Conservation (phyloP, 2,113 vertebrate genomes). For the Rhinogobius similis region DNA sequence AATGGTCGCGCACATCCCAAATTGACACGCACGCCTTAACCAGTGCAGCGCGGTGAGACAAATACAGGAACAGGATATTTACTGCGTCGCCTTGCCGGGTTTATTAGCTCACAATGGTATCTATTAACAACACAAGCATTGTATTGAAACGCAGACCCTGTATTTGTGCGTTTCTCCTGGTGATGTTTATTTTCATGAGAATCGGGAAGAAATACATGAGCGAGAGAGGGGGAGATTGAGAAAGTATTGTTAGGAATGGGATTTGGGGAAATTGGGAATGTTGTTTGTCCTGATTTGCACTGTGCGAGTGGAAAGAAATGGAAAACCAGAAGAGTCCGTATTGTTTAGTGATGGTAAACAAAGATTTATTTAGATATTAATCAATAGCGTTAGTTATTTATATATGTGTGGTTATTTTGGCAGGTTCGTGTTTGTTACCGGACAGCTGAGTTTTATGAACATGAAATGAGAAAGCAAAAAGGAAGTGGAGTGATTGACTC, state of each 20-base stretch:
- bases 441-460: too few relatives aligned
- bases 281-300: conserved; percentile 13
- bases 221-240: conserved; percentile 22
- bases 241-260: not conserved
- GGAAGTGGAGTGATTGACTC: too few relatives aligned
- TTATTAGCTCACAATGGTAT: conserved; percentile 63
- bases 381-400: too few relatives aligned
- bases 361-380: not conserved
- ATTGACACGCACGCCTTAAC: conserved; percentile 4
- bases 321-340: too few relatives aligned
- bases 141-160: conserved; percentile 22
- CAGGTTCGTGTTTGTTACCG: too few relatives aligned
- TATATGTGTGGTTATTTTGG: too few relatives aligned
- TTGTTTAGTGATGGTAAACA: not conserved
- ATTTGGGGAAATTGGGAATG: not conserved
- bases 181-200: conserved; percentile 38
- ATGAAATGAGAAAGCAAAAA: too few relatives aligned
- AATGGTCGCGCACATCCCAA: conserved; percentile 3
- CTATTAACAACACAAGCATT: conserved; percentile 33
- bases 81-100: conserved; percentile 49
- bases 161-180: conserved; percentile 23
- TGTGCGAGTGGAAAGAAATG: too few relatives aligned
- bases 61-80: conserved; percentile 75
- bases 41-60: conserved; percentile 53
- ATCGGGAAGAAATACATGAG: conserved; percentile 13